Base-by-base conservation (phyloP, 23 tunicate species). In the Diplosoma virens region DNA sequence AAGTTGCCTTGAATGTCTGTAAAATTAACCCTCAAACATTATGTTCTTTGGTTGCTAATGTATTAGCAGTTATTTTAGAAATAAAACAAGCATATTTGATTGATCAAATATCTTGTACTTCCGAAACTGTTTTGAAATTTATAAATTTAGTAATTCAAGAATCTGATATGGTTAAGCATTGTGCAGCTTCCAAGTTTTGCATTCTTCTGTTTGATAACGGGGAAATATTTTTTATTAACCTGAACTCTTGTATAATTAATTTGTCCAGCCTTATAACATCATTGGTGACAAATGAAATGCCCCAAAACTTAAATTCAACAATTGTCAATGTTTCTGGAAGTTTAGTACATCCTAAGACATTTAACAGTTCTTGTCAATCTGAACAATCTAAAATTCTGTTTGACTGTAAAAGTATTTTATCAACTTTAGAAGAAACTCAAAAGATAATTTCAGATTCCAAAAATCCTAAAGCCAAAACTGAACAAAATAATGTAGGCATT, bases 11-110 rank as follows among this genome's bases (percentile, higher is more conserved):
- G n/a, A n/a, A n/a, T n/a, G n/a, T n/a, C n/a, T n/a, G n/a, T n/a
- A n/a, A n/a, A n/a, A n/a, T n/a, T n/a, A n/a, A n/a, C n/a, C n/a
- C n/a, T n/a, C n/a, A n/a, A n/a, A 48, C 7, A 2, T 6, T 72
- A 7, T 1, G 27, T 9, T 47, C 34, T 4, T 3, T 72, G 3
- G 28, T 48, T 7, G 33, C 61, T 34, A 72, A 72, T 48, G 25
- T 72, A 4, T 4, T 2, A 5, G 78, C 78, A 5, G 78, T 72
- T 11, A 3, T 72, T 25, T 29, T 47, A 21, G 78, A 61, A 47
- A 47, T 72, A 24, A 72, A 72, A 72, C 60, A 60, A 47, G 24
- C 78, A 3, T 72, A 20, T 72, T 50, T 72, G 22, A 28, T 72
- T 60, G 78, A 72, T 48, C 3, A 33, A 9, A 24, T 47, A 3